Conservation (phyloP, 2,797 vertebrate species). For the Alectoris magna region DNA sequence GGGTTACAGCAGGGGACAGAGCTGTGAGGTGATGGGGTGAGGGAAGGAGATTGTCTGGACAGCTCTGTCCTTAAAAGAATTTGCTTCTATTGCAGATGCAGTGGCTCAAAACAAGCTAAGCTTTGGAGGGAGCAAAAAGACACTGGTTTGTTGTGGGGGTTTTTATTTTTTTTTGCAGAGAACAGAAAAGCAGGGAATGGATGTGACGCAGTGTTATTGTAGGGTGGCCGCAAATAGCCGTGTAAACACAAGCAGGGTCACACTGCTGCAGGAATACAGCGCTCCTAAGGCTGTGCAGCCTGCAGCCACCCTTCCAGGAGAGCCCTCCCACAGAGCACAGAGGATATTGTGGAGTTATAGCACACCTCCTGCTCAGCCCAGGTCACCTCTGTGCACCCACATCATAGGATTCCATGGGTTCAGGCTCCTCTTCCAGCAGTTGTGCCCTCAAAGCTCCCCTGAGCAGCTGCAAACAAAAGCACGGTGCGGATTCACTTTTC, state of each 20-base stretch:
- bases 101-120: neutral
- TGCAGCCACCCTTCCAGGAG: no score
- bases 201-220: neutral
- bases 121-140: neutral
- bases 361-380: neutral
- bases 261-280: fast-evolving
- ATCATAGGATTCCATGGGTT: neutral
- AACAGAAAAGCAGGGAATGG: neutral
- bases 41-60: neutral
- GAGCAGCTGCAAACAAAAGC: neutral
- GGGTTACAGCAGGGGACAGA: neutral
- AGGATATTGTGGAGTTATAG: neutral
- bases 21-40: neutral
- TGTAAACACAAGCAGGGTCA: neutral
- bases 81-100: neutral
- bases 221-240: neutral
- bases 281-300: neutral
- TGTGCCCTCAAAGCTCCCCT: neutral
- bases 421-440: neutral
- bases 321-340: neutral
- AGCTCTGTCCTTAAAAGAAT: neutral
- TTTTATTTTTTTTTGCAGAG: neutral
- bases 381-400: neutral
- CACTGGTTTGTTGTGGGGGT: no score
- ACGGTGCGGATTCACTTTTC: neutral